Conservation (phyloP, 2,888 invertebrate species). For the Pilophorus perplexus region DNA sequence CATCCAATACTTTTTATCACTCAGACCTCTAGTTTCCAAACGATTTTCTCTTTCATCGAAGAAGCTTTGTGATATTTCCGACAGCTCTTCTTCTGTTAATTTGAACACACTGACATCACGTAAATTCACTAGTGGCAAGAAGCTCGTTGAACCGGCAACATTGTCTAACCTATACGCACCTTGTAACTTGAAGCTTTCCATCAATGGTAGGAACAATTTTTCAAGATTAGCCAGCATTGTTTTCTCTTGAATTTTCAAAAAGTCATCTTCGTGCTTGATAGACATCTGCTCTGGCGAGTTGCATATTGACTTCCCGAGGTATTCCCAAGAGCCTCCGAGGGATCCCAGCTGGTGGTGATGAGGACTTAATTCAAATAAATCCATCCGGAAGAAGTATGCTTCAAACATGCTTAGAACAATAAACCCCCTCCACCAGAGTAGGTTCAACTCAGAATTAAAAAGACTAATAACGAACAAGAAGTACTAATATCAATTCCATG, state of each 20-base stretch:
- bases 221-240: constrained; percentile 15
- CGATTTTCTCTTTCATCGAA: not conserved
- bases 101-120: too few relatives aligned
- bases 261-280: constrained; percentile 21
- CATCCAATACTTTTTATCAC: constrained; percentile 12
- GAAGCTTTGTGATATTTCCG: not conserved
- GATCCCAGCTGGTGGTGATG: too few relatives aligned
- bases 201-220: not conserved
- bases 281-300: not conserved
- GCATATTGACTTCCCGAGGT: not conserved
- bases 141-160: too few relatives aligned
- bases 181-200: constrained; percentile 5
- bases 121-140: too few relatives aligned
- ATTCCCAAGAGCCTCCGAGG: constrained; percentile 7
- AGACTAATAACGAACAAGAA: not conserved
- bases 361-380: too few relatives aligned
- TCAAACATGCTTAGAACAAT: too few relatives aligned
- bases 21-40: not conserved
- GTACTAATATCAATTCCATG: too few relatives aligned
- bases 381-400: too few relatives aligned
- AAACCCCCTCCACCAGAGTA: too few relatives aligned
- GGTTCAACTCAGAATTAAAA: too few relatives aligned
- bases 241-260: not conserved
- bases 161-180: too few relatives aligned
- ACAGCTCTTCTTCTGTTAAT: constrained; percentile 12